These are phyloP conservation scores for Arizona elegans DNA, from an alignment of 2,113 vertebrate genomes.

Conservation along the genomic window DNA sequence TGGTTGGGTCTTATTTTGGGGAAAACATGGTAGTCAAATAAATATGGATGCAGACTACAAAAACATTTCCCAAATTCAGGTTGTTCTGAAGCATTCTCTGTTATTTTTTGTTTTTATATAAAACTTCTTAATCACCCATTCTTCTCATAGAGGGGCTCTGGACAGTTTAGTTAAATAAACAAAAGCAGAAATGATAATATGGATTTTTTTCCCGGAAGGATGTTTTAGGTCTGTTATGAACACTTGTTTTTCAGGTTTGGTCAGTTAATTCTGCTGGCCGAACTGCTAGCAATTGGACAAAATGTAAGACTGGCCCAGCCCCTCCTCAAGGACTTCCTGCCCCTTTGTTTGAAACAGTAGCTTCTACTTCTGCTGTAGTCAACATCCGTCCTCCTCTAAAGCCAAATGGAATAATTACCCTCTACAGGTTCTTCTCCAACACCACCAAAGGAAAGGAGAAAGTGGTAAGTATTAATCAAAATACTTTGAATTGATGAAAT, in stretches of 20 bases:
- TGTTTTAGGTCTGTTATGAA: not conserved
- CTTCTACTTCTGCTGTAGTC: slow-evolving; percentile 79
- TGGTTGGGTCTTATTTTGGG: no score
- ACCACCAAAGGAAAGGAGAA: slow-evolving; percentile 61
- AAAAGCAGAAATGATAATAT: not conserved
- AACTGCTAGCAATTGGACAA: slow-evolving; percentile 75
- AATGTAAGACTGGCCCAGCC: slow-evolving; percentile 79
- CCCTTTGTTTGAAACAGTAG: slow-evolving; percentile 72
- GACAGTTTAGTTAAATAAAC: not conserved
- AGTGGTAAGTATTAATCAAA: slow-evolving; percentile 71
- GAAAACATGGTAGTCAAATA: no score
- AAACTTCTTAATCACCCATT: not conserved
- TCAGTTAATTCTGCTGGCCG: slow-evolving; percentile 83
- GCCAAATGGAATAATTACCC: slow-evolving; percentile 83
- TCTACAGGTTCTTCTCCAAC: slow-evolving; percentile 84
- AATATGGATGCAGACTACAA: not conserved
- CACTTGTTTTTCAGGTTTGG: slow-evolving; percentile 76
- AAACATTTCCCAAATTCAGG: not conserved
- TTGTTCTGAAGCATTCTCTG: not conserved
- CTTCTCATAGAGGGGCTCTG: not conserved
- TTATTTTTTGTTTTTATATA: not conserved
- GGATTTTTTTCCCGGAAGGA: not conserved
- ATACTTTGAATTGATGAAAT: not conserved
- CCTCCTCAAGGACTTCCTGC: slow-evolving; percentile 81
- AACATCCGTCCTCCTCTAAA: slow-evolving; percentile 76